phyloP scores from a whole-genome alignment of 35 echinoderm and acorn worm genomes.

The Ophiothrix spiculata region DNA sequence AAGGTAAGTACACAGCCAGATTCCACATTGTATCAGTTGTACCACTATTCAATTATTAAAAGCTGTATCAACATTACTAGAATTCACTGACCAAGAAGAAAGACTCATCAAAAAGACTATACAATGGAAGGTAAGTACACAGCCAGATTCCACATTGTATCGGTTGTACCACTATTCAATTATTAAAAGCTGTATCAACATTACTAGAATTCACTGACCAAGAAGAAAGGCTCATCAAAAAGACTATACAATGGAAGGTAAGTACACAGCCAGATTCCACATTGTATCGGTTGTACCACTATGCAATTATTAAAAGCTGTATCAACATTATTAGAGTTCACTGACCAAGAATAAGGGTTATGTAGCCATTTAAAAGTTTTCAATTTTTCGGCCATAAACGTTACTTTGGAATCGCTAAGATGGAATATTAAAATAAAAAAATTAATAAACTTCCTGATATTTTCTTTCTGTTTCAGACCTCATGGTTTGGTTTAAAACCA shows the following conservation, averaged over 20 bases:
- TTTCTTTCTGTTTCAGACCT: slow-evolving; percentile 38
- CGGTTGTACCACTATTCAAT: no score
- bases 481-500: slow-evolving; percentile 62
- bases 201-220: slow-evolving; percentile 83
- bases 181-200: slow-evolving; percentile 87
- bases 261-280: no score
- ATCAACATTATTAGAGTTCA: slow-evolving; percentile 81
- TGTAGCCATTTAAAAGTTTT: not conserved
- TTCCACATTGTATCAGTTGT: no score
- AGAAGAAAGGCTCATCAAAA: slow-evolving; percentile 72
- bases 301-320: slow-evolving; percentile 92
- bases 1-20: no score
- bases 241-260: slow-evolving; percentile 95
- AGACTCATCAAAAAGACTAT: slow-evolving; percentile 62
- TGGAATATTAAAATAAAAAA: not conserved
- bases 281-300: no score
- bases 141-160: no score
- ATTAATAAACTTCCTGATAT: not conserved
- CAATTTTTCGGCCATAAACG: not conserved
- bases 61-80: slow-evolving; percentile 80
- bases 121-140: slow-evolving; percentile 98
- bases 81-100: slow-evolving; percentile 89
- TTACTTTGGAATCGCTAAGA: not conserved
- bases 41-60: slow-evolving; percentile 84
- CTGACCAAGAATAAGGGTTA: slow-evolving; percentile 61